Conservation (phyloP, 1,140 invertebrate genomes). For the Hylaeus anthracinus region DNA sequence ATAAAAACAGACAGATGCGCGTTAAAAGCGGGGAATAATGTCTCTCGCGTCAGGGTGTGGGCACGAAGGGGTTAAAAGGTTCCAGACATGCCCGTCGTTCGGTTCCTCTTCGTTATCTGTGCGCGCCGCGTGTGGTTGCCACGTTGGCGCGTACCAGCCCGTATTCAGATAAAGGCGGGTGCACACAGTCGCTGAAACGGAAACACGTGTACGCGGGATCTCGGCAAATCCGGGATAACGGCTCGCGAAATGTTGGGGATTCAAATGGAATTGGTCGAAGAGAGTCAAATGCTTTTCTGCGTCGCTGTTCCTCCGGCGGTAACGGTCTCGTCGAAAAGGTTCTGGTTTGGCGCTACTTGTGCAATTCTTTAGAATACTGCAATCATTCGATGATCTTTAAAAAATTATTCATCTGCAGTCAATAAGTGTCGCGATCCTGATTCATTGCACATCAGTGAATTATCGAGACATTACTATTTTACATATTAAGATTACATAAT, state of each 20-base stretch:
- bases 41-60: too few species aligned
- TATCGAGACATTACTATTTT: too few species aligned
- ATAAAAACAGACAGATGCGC: too few species aligned
- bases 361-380: too few species aligned
- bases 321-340: not conserved
- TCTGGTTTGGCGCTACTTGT: too few species aligned
- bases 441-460: too few species aligned
- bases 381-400: too few species aligned
- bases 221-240: constrained; percentile 58
- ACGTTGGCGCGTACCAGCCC: not conserved
- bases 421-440: too few species aligned
- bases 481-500: too few species aligned
- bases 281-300: constrained; percentile 60
- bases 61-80: constrained; percentile 45
- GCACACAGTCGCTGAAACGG: not conserved
- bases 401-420: too few species aligned
- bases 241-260: constrained; percentile 57
- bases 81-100: constrained; percentile 20
- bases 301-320: constrained; percentile 12
- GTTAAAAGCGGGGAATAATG: too few species aligned
- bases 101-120: constrained; percentile 20
- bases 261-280: constrained; percentile 60
- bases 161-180: not conserved
- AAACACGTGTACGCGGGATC: constrained; percentile 33
- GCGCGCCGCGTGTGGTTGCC: not conserved